A percentile compares a stretch with the other conserved stretches of the same genome.
These are phyloP conservation scores for Bactericera cockerelli DNA, from an alignment of 1,140 invertebrate genomes.

Conservation along the genomic window DNA sequence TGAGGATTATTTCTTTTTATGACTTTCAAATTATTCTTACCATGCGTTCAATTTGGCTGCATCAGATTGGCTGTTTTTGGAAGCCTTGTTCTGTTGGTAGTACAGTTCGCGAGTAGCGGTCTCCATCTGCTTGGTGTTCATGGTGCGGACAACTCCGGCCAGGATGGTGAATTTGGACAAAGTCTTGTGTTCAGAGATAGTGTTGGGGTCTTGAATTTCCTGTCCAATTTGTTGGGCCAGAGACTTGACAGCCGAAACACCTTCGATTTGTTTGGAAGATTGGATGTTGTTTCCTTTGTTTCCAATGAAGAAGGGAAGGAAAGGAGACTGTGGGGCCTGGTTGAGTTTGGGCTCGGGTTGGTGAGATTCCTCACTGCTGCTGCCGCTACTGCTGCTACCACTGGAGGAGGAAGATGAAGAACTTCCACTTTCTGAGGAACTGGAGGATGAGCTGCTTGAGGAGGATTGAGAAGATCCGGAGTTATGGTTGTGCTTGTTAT, in stretches of 20 bases:
- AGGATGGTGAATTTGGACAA: slow-evolving; percentile 44
- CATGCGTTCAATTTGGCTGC: slow-evolving; percentile 19
- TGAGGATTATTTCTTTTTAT: no score
- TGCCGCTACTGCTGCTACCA: slow-evolving; percentile 17
- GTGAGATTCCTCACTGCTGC: slow-evolving; percentile 24
- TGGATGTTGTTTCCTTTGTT: slow-evolving; percentile 32
- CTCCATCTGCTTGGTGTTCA: slow-evolving; percentile 39
- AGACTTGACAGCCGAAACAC: slow-evolving; percentile 30
- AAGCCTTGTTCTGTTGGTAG: slow-evolving; percentile 26
- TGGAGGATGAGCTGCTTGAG: background rate
- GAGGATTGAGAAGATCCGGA: slow-evolving; percentile 23
- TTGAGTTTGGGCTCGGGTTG: slow-evolving; percentile 31
- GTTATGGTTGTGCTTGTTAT: slow-evolving; percentile 34
- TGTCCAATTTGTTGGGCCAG: slow-evolving; percentile 37
- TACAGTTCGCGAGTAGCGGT: slow-evolving; percentile 31
- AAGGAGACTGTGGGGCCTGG: slow-evolving; percentile 31
- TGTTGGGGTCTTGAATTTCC: slow-evolving; percentile 36
- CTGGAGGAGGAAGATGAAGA: background rate
- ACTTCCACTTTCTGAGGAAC: background rate
- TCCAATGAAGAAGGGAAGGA: slow-evolving; percentile 34
- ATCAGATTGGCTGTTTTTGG: slow-evolving; percentile 14
- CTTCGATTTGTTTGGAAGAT: slow-evolving; percentile 25
- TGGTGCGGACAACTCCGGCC: slow-evolving; percentile 36
- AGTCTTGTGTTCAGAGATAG: slow-evolving; percentile 34
- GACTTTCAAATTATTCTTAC: slow-evolving; percentile 17